Evolutionary conservation across 2,797 vertebrate species (phyloP).

Genomic region (Yasuhikotakia modesta): DNA sequence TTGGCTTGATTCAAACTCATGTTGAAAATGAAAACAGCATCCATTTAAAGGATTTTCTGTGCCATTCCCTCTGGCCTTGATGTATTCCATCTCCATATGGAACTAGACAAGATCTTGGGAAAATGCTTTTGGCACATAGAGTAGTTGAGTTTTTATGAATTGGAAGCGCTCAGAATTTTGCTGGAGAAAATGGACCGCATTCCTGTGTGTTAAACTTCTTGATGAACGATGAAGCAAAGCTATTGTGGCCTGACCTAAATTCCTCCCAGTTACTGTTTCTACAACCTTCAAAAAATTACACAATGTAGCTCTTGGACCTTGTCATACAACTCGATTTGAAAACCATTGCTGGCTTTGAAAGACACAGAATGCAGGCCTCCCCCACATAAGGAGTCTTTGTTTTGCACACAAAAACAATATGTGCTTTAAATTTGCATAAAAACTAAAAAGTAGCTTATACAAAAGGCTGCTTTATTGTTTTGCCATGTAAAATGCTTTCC

Average conservation of each 20-base stretch:
- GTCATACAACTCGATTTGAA: slow-evolving; percentile 40
- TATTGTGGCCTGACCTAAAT: slow-evolving; percentile 78
- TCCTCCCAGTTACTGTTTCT: slow-evolving; percentile 70
- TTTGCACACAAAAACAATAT: background rate
- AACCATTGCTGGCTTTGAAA: slow-evolving; percentile 44
- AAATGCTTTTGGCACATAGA: slow-evolving; percentile 51
- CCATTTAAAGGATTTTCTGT: background rate
- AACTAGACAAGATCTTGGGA: background rate
- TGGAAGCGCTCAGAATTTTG: slow-evolving; percentile 12
- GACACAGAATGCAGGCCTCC: slow-evolving; percentile 41
- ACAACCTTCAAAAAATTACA: slow-evolving; percentile 68
- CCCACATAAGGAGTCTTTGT: slow-evolving; percentile 15
- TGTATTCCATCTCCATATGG: background rate
- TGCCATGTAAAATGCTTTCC: background rate
- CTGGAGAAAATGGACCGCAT: slow-evolving; percentile 68
- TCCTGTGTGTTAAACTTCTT: slow-evolving; percentile 56
- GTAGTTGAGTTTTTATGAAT: slow-evolving; percentile 37
- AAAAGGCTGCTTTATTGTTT: background rate
- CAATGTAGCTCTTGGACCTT: slow-evolving; percentile 61
- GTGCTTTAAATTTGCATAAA: background rate
- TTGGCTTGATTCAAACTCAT: background rate
- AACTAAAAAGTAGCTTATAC: background rate
- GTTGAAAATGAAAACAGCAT: background rate
- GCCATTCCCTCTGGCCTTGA: background rate
- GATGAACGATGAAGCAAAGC: slow-evolving; percentile 59